A percentile compares a stretch with the other conserved stretches of the same genome.
phyloP scores from a whole-genome alignment of 37 sponge, comb jelly and placozoan genomes.

The Spongia lamella region DNA sequence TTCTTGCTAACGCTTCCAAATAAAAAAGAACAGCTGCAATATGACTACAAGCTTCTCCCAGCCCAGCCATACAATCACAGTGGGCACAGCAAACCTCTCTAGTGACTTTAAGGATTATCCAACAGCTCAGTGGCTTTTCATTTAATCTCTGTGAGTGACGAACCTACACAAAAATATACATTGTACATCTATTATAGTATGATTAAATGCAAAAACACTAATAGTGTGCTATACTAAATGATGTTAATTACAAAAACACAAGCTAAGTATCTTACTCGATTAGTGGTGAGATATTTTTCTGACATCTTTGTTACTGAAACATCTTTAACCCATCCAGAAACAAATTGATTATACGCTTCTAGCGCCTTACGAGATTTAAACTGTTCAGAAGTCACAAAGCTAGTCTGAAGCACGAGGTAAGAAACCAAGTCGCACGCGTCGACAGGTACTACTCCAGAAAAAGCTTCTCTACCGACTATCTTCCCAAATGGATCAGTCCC shows the following conservation, averaged over 20 bases:
- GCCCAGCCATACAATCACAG: too few relatives aligned
- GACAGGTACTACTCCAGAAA: too few relatives aligned
- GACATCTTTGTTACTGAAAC: conserved; percentile 1
- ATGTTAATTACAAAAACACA: too few relatives aligned
- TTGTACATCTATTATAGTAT: too few relatives aligned
- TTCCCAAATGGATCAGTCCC: too few relatives aligned
- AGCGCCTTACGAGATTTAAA: conserved; percentile 25
- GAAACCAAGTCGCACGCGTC: conserved; percentile 13
- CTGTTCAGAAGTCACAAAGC: conserved; percentile 21
- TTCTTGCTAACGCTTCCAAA: neutral
- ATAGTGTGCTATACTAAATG: too few relatives aligned
- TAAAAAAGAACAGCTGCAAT: conserved; percentile 30
- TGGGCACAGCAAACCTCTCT: conserved; percentile 48
- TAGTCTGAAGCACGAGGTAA: conserved; percentile 18
- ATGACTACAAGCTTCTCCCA: conserved; percentile 49
- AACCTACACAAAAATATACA: too few relatives aligned
- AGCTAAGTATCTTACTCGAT: too few relatives aligned
- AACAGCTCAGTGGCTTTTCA: conserved; percentile 22
- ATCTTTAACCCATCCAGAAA: conserved; percentile 28
- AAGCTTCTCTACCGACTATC: too few relatives aligned
- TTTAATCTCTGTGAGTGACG: conserved; percentile 7
- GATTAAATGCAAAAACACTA: too few relatives aligned
- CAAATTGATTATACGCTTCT: conserved; percentile 24
- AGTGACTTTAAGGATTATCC: conserved; percentile 18
- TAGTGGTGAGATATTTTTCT: conserved; percentile 1